Evolutionary conservation across 2,113 vertebrate species (phyloP).

Genomic region (Marcusenius ussheri): DNA sequence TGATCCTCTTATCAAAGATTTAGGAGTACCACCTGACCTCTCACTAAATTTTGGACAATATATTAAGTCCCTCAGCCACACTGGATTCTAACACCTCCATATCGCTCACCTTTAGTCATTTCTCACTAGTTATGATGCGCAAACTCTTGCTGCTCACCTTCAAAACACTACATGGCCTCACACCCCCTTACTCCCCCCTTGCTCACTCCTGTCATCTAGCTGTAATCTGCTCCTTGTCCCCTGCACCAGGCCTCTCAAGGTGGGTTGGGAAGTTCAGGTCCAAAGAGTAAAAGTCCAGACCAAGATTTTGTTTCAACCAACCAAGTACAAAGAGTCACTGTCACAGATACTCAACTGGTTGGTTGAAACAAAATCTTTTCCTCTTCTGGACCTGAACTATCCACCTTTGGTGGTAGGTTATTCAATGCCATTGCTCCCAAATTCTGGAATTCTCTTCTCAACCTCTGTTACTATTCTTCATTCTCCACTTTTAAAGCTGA

Average conservation of each 20-base stretch:
- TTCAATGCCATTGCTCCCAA: not conserved
- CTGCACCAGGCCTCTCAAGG: too few species aligned
- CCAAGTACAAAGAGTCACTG: not conserved
- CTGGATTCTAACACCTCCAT: not conserved
- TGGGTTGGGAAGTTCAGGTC: too few species aligned
- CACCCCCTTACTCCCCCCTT: not conserved
- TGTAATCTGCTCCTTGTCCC: not conserved
- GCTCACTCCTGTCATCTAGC: not conserved
- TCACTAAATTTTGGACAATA: not conserved
- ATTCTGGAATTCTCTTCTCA: not conserved
- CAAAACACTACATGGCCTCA: not conserved
- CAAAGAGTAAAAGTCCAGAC: not conserved
- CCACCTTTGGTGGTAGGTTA: not conserved
- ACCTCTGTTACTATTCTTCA: not conserved
- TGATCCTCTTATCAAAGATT: not conserved
- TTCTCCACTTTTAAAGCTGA: not conserved
- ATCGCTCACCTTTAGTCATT: not conserved
- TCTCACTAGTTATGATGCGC: not conserved
- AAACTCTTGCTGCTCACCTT: not conserved
- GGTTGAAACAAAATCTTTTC: not conserved
- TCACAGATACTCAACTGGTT: not conserved
- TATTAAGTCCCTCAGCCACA: not conserved
- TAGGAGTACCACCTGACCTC: not conserved
- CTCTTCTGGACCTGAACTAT: not conserved
- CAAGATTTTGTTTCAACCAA: not conserved